Evolutionary conservation across 1,140 invertebrate genomes (phyloP).

Genomic region (Copidosoma floridanum): DNA sequence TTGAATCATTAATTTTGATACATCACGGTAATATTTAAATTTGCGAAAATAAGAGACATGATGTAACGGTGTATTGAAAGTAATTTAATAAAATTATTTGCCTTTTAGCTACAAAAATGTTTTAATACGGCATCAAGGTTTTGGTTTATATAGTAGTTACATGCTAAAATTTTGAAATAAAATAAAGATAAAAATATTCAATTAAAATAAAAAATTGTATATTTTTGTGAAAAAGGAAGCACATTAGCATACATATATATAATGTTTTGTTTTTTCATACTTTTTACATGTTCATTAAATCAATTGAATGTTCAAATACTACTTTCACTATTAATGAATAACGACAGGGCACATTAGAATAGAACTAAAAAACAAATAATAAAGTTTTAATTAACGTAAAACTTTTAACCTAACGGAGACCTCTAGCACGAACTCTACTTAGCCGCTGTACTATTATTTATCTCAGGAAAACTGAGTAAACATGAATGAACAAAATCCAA

Average conservation of each 20-base stretch:
- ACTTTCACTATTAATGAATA: slow-evolving; percentile 1
- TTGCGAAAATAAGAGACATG: slow-evolving; percentile 25
- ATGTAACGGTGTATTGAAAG: slow-evolving; percentile 21
- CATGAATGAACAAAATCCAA: slow-evolving; percentile 36
- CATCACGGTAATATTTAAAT: no score
- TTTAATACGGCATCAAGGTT: not conserved
- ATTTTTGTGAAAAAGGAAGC: slow-evolving; percentile 28
- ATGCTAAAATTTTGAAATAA: slow-evolving; percentile 6
- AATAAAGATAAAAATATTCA: slow-evolving; percentile 18
- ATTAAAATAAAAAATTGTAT: slow-evolving; percentile 19
- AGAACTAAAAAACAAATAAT: slow-evolving; percentile 17
- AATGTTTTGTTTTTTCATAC: slow-evolving; percentile 8
- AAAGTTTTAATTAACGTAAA: slow-evolving; percentile 23
- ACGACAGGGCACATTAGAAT: slow-evolving; percentile 11
- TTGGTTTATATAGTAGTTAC: slow-evolving; percentile 5
- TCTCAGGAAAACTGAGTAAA: slow-evolving; percentile 16
- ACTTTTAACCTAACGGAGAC: slow-evolving; percentile 15
- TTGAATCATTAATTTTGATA: no score
- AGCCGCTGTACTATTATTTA: slow-evolving; percentile 2
- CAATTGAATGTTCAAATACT: slow-evolving; percentile 16
- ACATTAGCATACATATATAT: slow-evolving; percentile 23
- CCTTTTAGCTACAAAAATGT: no score
- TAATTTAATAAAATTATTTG: no score
- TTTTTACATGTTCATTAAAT: slow-evolving; percentile 6
- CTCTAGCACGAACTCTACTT: slow-evolving; percentile 9